Conservation (phyloP, 2,888 invertebrate genomes). For the Salpingus planirostris region DNA sequence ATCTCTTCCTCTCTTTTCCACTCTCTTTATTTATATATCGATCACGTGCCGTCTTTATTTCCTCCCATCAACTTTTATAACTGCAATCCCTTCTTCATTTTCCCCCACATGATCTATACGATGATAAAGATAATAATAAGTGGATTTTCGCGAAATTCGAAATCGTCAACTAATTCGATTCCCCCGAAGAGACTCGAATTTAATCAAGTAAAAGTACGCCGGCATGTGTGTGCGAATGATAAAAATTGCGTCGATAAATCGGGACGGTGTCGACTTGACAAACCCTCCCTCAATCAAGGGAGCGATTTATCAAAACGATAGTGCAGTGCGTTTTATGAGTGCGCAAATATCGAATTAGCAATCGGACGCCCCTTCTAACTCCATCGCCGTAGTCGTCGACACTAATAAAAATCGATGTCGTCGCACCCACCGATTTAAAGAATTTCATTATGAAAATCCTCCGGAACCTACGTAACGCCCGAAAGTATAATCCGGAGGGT, state of each 20-base stretch:
- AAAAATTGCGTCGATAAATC: constrained; percentile 40
- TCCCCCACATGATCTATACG: neutral
- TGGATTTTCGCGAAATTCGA: constrained; percentile 1
- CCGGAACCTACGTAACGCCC: too few relatives aligned
- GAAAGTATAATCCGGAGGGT: too few relatives aligned
- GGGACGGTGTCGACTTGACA: constrained; percentile 40
- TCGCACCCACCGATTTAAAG: too few relatives aligned
- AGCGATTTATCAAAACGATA: too few relatives aligned
- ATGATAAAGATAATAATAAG: too few relatives aligned
- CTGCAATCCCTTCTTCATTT: constrained; percentile 21
- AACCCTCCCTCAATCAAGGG: constrained; percentile 35
- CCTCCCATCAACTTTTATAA: constrained; percentile 25
- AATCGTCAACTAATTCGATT: constrained; percentile 5
- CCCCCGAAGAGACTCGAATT: constrained; percentile 30
- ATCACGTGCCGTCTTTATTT: constrained; percentile 29
- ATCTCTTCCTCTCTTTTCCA: too few relatives aligned
- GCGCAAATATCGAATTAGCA: constrained; percentile 31
- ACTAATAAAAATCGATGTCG: too few relatives aligned
- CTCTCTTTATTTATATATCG: constrained; percentile 23
- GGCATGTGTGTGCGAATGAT: constrained; percentile 28
- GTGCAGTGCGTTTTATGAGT: too few relatives aligned
- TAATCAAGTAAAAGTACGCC: constrained; percentile 34
- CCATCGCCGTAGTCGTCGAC: neutral
- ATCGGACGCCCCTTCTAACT: neutral
- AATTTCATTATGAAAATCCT: constrained; percentile 5